phyloP scores from a whole-genome alignment of 2,888 invertebrate species.

The Campoplex nolae region DNA sequence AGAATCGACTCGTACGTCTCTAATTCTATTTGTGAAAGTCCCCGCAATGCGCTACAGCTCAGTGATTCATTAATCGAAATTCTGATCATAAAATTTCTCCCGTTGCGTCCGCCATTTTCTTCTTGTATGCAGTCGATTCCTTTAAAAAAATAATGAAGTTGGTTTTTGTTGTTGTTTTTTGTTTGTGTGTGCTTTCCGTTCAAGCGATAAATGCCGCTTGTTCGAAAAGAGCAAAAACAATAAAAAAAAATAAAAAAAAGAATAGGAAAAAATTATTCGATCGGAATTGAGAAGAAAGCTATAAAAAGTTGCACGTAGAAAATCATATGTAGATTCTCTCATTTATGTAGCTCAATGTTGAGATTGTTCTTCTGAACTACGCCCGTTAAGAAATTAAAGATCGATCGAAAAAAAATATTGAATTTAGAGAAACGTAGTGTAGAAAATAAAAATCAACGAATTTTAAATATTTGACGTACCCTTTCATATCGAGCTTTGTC shows the following conservation, averaged over 20 bases:
- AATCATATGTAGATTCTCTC: not conserved
- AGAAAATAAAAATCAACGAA: not conserved
- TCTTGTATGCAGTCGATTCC: conserved; percentile 96
- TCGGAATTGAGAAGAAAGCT: conserved; percentile 19
- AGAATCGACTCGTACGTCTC: conserved; percentile 69
- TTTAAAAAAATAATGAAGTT: conserved; percentile 82
- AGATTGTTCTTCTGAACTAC: not conserved
- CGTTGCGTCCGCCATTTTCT: conserved; percentile 86
- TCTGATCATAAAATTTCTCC: conserved; percentile 76
- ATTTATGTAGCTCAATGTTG: not conserved
- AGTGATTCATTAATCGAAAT: conserved; percentile 74
- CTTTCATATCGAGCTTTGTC: conserved; percentile 98
- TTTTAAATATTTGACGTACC: conserved; percentile 86
- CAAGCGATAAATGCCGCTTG: not conserved
- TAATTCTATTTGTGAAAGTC: conserved; percentile 70
- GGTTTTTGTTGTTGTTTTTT: not conserved
- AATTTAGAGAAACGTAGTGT: not conserved
- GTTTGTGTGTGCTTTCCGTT: conserved; percentile 12
- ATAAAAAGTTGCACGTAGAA: not conserved
- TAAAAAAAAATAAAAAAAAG: not conserved
- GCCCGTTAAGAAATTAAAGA: not conserved
- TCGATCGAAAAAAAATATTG: conserved; percentile 4
- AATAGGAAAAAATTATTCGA: conserved; percentile 4
- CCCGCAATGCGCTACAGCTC: conserved; percentile 72
- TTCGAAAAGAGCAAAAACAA: not conserved